Evolutionary conservation across 2,797 vertebrate species (phyloP).

Genomic region (Carcharodon carcharias): DNA sequence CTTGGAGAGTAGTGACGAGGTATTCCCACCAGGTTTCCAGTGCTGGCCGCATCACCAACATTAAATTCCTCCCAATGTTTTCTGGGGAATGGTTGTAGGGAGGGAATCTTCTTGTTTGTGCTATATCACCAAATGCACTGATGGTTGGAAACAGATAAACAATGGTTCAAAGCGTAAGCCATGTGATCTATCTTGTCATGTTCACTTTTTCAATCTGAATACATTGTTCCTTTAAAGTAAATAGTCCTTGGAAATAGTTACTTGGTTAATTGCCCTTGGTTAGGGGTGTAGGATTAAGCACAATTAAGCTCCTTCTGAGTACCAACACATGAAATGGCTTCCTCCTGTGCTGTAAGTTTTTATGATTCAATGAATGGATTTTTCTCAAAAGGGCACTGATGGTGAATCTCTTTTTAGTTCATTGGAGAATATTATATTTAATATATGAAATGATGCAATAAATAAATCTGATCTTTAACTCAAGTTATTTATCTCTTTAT

Average conservation of each 20-base stretch:
- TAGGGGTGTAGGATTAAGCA: neutral
- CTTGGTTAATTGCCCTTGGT: neutral
- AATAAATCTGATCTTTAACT: slow-evolving; percentile 1
- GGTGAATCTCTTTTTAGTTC: neutral
- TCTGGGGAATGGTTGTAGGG: neutral
- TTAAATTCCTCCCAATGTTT: neutral
- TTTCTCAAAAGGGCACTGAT: neutral
- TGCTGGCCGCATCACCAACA: too few relatives aligned
- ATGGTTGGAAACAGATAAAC: neutral
- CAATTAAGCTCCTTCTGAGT: neutral
- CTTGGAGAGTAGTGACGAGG: neutral
- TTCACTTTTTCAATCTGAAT: neutral
- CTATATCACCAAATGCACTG: neutral
- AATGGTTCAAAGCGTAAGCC: neutral
- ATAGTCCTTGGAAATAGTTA: neutral
- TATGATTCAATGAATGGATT: neutral
- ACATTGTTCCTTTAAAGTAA: neutral
- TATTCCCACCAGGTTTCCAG: too few relatives aligned
- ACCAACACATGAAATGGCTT: neutral
- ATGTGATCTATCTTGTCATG: neutral
- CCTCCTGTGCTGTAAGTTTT: neutral
- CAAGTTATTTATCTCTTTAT: neutral
- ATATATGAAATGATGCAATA: neutral
- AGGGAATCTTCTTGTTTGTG: neutral
- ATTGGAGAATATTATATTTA: neutral